Base-by-base conservation (phyloP, 1,140 invertebrate species). In the Euwallacea similis region DNA sequence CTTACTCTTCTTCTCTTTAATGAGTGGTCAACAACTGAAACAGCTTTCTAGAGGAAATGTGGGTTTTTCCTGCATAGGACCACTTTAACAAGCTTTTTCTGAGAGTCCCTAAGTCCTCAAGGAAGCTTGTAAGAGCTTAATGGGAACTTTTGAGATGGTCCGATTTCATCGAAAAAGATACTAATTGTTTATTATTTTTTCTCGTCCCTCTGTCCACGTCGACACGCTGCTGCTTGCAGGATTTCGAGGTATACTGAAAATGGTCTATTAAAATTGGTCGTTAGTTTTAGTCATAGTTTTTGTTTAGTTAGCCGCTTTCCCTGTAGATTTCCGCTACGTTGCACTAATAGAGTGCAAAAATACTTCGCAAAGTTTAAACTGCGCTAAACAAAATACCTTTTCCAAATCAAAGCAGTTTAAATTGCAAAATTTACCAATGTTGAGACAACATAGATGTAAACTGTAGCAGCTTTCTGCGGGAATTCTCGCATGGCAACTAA, bases 111-210 rank as follows among this genome's bases (percentile, higher is more conserved):
- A 44, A 66, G 56, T 66, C 56, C 69, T 71, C 69, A 42, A 66
- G 69, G 66, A 71, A 71, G 69, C 55, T 50, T 66, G n/a, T 13
- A 15, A 58, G 15, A 64, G 73, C 74, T 73, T 71, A 54, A 70
- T 91, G 91, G 91, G 92, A 93, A 93, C 93, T 95, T 95, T 95
- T 95, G 93, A 95, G 93, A 95, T 95, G 93, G 93, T 95, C 93
- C 93, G 94, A 93, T 89, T 77, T 73, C 64, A 71, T 71, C 71
- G 71, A 73, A 73, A 72, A 55, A 77, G 76, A 72, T 77, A 75
- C 70, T 77, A 79, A 74, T 78, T 72, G 76, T 67, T 78, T 78
- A 73, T 76, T 77, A 68, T 76, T 74, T 33, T 79, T 85, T 85
- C 82, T 82, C 81, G 82, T 85, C 83, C 81, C 82, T 85, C 83